Percentiles rank a stretch among this genome's conserved stretches.
These are phyloP conservation scores for Acronicta leporina DNA, from an alignment of 2,888 invertebrate genomes.

Conservation along the genomic window DNA sequence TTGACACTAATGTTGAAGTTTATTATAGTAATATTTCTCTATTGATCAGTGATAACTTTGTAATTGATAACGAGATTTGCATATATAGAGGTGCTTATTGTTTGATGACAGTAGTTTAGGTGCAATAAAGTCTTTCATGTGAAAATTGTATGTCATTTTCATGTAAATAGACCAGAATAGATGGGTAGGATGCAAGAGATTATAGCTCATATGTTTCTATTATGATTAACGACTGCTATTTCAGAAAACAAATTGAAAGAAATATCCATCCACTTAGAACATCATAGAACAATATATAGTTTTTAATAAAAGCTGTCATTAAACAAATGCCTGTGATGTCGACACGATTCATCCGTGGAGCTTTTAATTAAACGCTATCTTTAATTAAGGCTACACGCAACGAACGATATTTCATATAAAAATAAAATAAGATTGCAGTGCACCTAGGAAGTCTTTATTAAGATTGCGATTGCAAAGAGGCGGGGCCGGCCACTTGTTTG, in stretches of 20 bases:
- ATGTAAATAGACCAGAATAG: slow-evolving; percentile 17
- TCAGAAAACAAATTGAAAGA: slow-evolving; percentile 43
- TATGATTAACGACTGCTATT: slow-evolving; percentile 34
- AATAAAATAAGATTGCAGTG: slow-evolving; percentile 78
- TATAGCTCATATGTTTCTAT: slow-evolving; percentile 14
- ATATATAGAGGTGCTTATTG: slow-evolving; percentile 20
- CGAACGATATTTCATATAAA: slow-evolving; percentile 78
- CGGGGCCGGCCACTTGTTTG: slow-evolving; percentile 78
- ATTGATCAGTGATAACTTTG: neutral
- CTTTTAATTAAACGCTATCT: slow-evolving; percentile 85
- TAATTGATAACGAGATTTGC: slow-evolving; percentile 27
- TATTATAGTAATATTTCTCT: slow-evolving; percentile 17
- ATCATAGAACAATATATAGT: slow-evolving; percentile 39
- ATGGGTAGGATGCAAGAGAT: slow-evolving; percentile 8
- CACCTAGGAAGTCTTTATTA: slow-evolving; percentile 88
- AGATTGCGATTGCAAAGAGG: slow-evolving; percentile 87
- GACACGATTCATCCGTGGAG: slow-evolving; percentile 67
- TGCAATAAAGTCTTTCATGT: slow-evolving; percentile 32
- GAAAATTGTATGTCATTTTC: slow-evolving; percentile 33
- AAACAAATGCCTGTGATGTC: slow-evolving; percentile 43
- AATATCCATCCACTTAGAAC: slow-evolving; percentile 31
- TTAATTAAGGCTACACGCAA: slow-evolving; percentile 81
- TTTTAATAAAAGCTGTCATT: slow-evolving; percentile 34
- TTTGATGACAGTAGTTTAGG: slow-evolving; percentile 30
- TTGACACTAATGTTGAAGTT: slow-evolving; percentile 21